Percentiles rank a stretch among this genome's conserved stretches.
Conservation (phyloP, 1,140 invertebrate species). For the Littorina saxatilis region DNA sequence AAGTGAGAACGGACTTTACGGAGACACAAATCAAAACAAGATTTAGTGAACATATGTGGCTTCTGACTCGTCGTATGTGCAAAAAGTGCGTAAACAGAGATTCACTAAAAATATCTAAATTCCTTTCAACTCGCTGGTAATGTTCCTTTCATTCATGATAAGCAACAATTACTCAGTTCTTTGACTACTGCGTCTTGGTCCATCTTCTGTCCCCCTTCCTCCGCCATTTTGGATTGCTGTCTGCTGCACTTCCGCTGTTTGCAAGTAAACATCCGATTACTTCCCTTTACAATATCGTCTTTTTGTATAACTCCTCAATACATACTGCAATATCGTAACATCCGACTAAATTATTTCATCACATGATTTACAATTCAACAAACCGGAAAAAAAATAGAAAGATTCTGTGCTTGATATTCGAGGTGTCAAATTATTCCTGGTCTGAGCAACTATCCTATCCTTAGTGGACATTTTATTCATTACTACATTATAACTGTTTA, state of each 20-base stretch:
- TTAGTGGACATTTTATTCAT: no score
- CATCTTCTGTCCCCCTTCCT: neutral
- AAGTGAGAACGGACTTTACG: no score
- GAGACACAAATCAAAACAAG: no score
- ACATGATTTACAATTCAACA: no score
- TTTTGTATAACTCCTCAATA: no score
- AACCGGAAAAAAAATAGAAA: no score
- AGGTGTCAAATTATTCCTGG: no score
- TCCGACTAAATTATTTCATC: no score
- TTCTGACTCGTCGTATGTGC: neutral
- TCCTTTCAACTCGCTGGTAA: neutral
- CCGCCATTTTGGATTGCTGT: neutral
- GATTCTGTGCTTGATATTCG: no score
- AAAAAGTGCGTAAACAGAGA: neutral
- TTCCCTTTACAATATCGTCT: neutral
- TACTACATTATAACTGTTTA: no score
- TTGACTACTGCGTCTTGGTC: neutral
- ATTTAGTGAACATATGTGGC: neutral
- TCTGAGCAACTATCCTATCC: no score
- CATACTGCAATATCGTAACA: no score
- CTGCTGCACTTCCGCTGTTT: conserved; percentile 9
- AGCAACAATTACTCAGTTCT: neutral
- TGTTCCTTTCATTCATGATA: neutral
- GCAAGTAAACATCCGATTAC: neutral
- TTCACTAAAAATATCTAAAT: neutral